Conservation (phyloP, 2,797 vertebrate genomes). For the Crenuchus spilurus region DNA sequence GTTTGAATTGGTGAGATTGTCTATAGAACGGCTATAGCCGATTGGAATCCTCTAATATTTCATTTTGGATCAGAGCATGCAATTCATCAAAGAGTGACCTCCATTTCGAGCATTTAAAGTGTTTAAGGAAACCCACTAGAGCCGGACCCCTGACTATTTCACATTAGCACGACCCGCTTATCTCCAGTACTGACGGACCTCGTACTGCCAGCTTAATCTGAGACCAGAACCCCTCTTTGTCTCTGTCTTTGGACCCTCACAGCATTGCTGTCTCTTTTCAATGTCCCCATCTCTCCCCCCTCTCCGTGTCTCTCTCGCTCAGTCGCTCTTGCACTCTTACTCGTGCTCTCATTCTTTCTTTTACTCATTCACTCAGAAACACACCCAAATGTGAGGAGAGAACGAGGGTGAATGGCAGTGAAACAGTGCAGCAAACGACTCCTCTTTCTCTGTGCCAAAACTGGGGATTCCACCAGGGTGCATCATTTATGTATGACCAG, state of each 20-base stretch:
- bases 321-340: background rate
- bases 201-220: constrained; percentile 12
- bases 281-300: background rate
- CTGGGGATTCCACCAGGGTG: constrained; percentile 15
- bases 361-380: background rate
- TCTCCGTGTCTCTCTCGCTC: background rate
- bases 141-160: constrained; percentile 39
- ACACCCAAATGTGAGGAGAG: background rate
- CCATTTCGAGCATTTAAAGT: constrained; percentile 30
- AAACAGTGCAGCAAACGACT: constrained; percentile 31
- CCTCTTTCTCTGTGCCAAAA: constrained; percentile 14
- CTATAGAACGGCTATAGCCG: background rate
- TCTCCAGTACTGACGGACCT: constrained; percentile 22
- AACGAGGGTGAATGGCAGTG: background rate
- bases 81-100: constrained; percentile 45
- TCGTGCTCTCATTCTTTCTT: background rate
- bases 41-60: constrained; percentile 22
- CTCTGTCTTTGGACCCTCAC: background rate
- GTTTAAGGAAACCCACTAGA: constrained; percentile 21
- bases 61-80: constrained; percentile 16
- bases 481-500: constrained; percentile 43
- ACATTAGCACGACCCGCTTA: constrained; percentile 39
- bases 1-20: constrained; percentile 26
- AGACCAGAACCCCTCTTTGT: background rate
- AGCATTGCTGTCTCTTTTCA: background rate